A percentile compares a stretch with the other conserved stretches of the same genome.
Evolutionary conservation across 1,140 invertebrate genomes (phyloP).

Genomic region (Dreissena polymorpha): DNA sequence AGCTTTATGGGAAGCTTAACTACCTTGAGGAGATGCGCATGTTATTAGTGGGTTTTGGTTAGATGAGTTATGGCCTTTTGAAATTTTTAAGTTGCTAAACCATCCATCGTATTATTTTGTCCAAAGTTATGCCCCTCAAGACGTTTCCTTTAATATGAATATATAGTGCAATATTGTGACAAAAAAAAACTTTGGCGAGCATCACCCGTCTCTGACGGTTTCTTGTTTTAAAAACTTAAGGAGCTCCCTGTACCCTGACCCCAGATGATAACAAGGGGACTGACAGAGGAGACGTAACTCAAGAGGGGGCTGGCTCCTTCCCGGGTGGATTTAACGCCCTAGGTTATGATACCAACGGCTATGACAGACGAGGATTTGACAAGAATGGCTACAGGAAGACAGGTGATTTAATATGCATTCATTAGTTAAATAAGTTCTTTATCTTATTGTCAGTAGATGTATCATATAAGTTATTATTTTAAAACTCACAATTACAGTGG

Average conservation of each 20-base stretch:
- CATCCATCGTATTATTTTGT: too few relatives aligned
- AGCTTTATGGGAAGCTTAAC: too few relatives aligned
- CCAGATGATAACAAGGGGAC: slow-evolving; percentile 21
- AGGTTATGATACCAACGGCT: slow-evolving; percentile 63
- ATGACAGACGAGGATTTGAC: slow-evolving; percentile 64
- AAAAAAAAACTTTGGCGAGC: too few relatives aligned
- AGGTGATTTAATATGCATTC: slow-evolving; percentile 48
- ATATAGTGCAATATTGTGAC: too few relatives aligned
- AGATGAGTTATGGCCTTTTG: too few relatives aligned
- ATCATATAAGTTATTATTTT: not conserved
- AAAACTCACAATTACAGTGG: too few relatives aligned
- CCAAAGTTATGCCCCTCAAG: too few relatives aligned
- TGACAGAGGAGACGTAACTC: slow-evolving; percentile 58
- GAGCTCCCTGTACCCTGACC: slow-evolving; percentile 59
- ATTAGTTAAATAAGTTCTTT: not conserved
- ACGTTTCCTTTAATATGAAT: too few relatives aligned
- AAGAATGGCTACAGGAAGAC: slow-evolving; percentile 63
- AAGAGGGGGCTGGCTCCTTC: slow-evolving; percentile 28
- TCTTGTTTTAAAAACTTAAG: slow-evolving; percentile 47
- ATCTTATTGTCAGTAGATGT: not conserved
- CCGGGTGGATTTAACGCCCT: slow-evolving; percentile 58
- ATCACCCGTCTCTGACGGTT: too few relatives aligned
- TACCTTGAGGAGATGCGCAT: too few relatives aligned
- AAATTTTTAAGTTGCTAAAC: too few relatives aligned
- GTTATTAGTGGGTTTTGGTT: too few relatives aligned